phyloP scores from a whole-genome alignment of 2,888 invertebrate species.

The Dinocampus coccinellae region DNA sequence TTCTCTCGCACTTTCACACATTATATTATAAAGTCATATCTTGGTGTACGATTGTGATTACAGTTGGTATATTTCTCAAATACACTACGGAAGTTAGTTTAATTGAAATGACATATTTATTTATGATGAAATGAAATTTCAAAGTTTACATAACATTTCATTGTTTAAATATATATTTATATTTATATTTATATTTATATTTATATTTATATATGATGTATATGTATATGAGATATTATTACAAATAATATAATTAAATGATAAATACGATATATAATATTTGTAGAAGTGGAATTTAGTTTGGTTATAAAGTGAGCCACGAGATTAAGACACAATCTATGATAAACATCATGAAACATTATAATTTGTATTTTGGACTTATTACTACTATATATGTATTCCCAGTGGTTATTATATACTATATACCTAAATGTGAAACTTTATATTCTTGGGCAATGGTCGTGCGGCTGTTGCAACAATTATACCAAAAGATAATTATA shows the following conservation, averaged over 20 bases:
- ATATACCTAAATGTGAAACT: slow-evolving; percentile 40
- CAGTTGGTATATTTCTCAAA: slow-evolving; percentile 15
- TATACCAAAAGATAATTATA: slow-evolving; percentile 41
- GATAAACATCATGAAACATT: neutral
- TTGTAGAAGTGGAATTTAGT: neutral
- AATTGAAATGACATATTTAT: neutral
- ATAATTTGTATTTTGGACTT: slow-evolving; percentile 15
- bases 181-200: too few relatives aligned
- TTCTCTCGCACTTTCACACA: neutral
- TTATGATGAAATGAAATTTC: neutral
- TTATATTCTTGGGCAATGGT: slow-evolving; percentile 48
- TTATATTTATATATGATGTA: neutral
- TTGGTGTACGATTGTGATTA: slow-evolving; percentile 19
- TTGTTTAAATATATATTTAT: slow-evolving; percentile 1
- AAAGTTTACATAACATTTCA: neutral
- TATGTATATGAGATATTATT: neutral
- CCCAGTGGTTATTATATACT: neutral
- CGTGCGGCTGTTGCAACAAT: slow-evolving; percentile 33
- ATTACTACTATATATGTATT: slow-evolving; percentile 5
- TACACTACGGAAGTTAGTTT: slow-evolving; percentile 6
- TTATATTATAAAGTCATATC: slow-evolving; percentile 22
- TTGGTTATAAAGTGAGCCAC: neutral
- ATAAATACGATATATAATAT: neutral
- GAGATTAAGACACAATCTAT: neutral
- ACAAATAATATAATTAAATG: neutral